Evolutionary conservation across 2,113 vertebrate species (phyloP), one percentile per base, ranked within the genome.

Genomic region (Mus pahari): DNA sequence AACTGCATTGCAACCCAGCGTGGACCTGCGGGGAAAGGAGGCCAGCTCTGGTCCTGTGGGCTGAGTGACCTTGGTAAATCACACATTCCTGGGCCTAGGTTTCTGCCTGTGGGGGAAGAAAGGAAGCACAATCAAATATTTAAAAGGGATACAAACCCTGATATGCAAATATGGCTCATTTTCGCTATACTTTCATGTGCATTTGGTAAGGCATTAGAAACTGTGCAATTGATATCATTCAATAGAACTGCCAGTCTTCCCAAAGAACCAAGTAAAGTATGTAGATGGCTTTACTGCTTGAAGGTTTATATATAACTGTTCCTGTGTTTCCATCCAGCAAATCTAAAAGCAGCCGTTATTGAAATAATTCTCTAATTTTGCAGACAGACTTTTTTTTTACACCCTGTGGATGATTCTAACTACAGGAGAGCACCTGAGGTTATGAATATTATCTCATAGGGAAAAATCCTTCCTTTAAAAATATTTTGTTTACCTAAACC

Each of bases 1-100:
- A 20, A 5, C 0, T 7, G 4, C 2, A 6, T 0, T 0, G 11
- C 0, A 19, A 0, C 31, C 45, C 42, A 3, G 31, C 55, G 12
- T 14, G 3, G 2, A 0, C 6, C 0, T 39, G 3, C 0, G 9
- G 10, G 0, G 7, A n/a, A 19, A 26, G 42, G 19, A 58, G 24
- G 22, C 0, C 7, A 6, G 2, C 9, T 36, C 6, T 3, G 33
- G 19, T 33, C 20, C 2, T 31, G 45, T 36, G 33, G 39, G 48
- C 31, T 24, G 6, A 55, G 22, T 1, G 19, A 33, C 45, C 50
- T 90, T 50, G 16, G 66, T 7, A 55, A 75, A 8, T 36, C 75
- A 62, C 16, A 16, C 31, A 11, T 74, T 81, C 62, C 33, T 86
- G 22, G 62, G 70, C 36, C 66, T 86, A 11, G 0, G 11, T 42